Percentiles rank a stretch among this genome's conserved stretches.
phyloP scores from a whole-genome alignment of 2,888 invertebrate species.

The Dromius quadrimaculatus region DNA sequence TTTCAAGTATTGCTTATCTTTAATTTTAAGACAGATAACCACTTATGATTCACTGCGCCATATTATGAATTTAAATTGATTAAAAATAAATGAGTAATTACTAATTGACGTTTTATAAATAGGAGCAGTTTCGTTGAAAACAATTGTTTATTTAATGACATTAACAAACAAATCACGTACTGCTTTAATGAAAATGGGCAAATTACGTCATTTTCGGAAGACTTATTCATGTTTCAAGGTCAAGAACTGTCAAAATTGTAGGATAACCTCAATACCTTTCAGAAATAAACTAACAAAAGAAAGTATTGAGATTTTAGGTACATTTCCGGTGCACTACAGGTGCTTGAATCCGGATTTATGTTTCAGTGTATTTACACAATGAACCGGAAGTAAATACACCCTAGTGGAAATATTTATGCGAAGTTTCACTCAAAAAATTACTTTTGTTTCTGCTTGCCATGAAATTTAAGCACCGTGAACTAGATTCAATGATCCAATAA shows the following conservation, averaged over 20 bases:
- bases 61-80: too few species aligned
- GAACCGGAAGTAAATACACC: conserved; percentile 1
- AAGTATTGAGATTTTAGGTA: conserved; percentile 13
- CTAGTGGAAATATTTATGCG: conserved; percentile 17
- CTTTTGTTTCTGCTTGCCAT: too few species aligned
- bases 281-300: conserved; percentile 1
- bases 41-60: too few species aligned
- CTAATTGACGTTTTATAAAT: neutral
- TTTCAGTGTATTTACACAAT: conserved; percentile 37
- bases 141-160: conserved; percentile 28
- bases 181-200: conserved; percentile 31
- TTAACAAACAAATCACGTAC: conserved; percentile 40
- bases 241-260: conserved; percentile 49
- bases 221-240: conserved; percentile 31
- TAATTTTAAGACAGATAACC: too few species aligned
- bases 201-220: conserved; percentile 33
- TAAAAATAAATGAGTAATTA: neutral
- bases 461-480: too few species aligned
- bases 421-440: too few species aligned
- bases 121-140: neutral
- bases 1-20: neutral
- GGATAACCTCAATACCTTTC: conserved; percentile 17
- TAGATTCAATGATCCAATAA: too few species aligned
- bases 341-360: conserved; percentile 44
- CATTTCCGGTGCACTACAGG: conserved; percentile 40